phyloP scores from a whole-genome alignment of 2,797 vertebrate genomes.

The Rhynchonycteris naso region DNA sequence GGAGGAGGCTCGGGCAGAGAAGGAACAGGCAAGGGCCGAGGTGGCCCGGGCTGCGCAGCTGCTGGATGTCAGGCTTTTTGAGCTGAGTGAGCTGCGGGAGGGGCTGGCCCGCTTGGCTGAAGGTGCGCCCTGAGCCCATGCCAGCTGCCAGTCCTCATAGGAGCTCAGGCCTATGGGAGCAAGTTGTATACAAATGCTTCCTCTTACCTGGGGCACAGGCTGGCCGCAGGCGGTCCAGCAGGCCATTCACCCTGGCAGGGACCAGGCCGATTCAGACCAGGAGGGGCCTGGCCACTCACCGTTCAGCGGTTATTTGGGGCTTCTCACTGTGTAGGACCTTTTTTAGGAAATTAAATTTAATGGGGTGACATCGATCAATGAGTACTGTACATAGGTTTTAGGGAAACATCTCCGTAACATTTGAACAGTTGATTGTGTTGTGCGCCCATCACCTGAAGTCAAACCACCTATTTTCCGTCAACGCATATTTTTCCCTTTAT shows the following conservation, averaged over 20 bases:
- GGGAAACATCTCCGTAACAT: too few relatives aligned
- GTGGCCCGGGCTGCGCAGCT: slow-evolving; percentile 90
- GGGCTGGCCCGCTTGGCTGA: slow-evolving; percentile 93
- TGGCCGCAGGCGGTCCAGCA: not conserved
- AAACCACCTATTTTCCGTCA: too few relatives aligned
- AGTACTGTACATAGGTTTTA: too few relatives aligned
- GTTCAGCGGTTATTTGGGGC: not conserved
- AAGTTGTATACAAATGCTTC: not conserved
- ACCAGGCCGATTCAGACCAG: not conserved
- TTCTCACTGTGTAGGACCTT: slow-evolving; percentile 65
- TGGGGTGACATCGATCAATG: too few relatives aligned
- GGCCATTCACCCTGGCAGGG: not conserved
- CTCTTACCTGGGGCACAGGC: not conserved
- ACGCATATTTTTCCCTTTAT: too few relatives aligned
- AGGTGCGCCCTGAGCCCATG: slow-evolving; percentile 57
- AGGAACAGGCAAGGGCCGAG: slow-evolving; percentile 87
- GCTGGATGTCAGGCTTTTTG: slow-evolving; percentile 94
- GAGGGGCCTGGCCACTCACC: not conserved
- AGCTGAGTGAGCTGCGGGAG: slow-evolving; percentile 93
- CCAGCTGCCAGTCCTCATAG: not conserved
- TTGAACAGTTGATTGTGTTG: too few relatives aligned
- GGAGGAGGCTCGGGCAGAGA: slow-evolving; percentile 87
- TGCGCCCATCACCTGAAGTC: too few relatives aligned
- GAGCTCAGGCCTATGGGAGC: not conserved
- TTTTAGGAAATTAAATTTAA: too few relatives aligned